Base-by-base conservation (phyloP, 2,888 invertebrate genomes). In the Orchesellides sinensis region DNA sequence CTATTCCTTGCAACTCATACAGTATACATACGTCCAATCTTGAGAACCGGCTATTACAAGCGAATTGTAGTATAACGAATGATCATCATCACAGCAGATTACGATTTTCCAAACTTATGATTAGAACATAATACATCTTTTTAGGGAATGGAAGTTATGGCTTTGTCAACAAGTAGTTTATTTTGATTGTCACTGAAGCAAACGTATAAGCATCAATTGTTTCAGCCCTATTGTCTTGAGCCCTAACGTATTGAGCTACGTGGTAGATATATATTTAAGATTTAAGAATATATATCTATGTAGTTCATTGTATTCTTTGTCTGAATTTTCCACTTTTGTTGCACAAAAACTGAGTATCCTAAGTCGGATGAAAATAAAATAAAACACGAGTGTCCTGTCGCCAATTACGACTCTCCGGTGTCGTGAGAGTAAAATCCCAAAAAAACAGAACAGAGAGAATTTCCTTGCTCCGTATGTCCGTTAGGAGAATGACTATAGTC, bases 321-420 rank as follows among this genome's bases (percentile, higher is more conserved):
- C n/a, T n/a, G n/a, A n/a, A n/a, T n/a, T n/a, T n/a, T n/a, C n/a
- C n/a, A n/a, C n/a, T n/a, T n/a, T n/a, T n/a, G n/a, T n/a, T n/a
- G n/a, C 40, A 2, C 14, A 40, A 40, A 40, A 40, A 40, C 14
- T 40, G 40, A 52, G 52, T 52, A 17, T 17, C 17, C 19, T 52
- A n/a, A 40, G 40, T n/a, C 14, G n/a, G 4, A 29, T 23, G 52
- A 25, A 12, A 66, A 35, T 19, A 61, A 78, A 45, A 69, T 19
- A 32, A 52, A 45, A 17, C 61, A 78, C 74, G 52, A 78, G 66
- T 78, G 68, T 69, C 63, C 35, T 69, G 78, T 69, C 78, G 49
- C 52, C 69, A 69, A 78, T 78, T 78, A 69, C n/a, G n/a, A 69
- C 47, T 56, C 70, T 27, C 29, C 40, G 52, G 35, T 40, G 14